Conservation (phyloP, 2,888 invertebrate genomes). For the Eucriotettix oculatus region DNA sequence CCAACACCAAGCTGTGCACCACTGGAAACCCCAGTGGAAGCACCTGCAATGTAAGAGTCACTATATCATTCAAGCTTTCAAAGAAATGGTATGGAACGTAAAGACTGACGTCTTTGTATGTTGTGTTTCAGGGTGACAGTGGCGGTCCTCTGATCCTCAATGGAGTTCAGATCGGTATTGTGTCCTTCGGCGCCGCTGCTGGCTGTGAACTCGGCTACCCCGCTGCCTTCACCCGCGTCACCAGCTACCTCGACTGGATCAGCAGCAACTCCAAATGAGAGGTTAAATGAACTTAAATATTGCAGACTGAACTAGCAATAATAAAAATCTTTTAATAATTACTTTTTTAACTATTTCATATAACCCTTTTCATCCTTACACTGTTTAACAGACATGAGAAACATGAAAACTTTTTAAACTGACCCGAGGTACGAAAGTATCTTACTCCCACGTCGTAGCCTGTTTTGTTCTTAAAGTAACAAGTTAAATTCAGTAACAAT, state of each 20-base stretch:
- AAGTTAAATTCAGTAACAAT: too few species aligned
- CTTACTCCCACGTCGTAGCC: too few species aligned
- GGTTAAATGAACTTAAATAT: too few species aligned
- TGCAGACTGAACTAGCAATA: too few species aligned
- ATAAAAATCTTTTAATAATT: too few species aligned
- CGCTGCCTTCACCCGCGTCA: neutral
- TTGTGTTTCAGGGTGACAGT: conserved; percentile 14
- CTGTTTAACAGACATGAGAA: too few species aligned
- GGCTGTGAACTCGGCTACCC: conserved; percentile 13
- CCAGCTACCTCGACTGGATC: neutral
- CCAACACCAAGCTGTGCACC: conserved; percentile 1
- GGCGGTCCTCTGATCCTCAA: conserved; percentile 15
- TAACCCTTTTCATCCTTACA: too few species aligned
- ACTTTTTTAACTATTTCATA: too few species aligned
- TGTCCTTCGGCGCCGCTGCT: conserved; percentile 14
- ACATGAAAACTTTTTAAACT: too few species aligned
- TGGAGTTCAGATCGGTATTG: conserved; percentile 12
- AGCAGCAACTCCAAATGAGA: neutral
- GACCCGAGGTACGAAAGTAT: too few species aligned
- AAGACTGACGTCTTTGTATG: neutral
- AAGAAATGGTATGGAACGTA: neutral
- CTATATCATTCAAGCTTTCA: neutral
- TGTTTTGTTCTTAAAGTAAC: too few species aligned
- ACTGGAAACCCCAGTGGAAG: neutral
- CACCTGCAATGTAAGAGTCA: neutral